Evolutionary conservation across 2,113 vertebrate species (phyloP), one percentile per base, ranked within the genome.

Genomic region (Elachura formosa): DNA sequence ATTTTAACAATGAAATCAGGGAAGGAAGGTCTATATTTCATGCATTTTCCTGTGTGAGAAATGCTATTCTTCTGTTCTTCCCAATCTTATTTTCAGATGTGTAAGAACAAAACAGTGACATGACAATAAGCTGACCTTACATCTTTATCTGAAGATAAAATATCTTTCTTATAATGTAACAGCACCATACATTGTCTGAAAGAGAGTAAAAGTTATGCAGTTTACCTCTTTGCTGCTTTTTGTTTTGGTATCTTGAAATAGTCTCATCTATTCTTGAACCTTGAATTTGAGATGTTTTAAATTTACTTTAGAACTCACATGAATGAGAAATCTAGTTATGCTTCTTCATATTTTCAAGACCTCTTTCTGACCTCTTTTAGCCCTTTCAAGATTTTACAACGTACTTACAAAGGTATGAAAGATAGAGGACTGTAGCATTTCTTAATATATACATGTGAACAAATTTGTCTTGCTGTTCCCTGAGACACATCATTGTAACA

Each of bases 391-490:
- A 22, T 43, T 68, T 63, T 68, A 5, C 9, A 83, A 76, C 14
- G 26, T 23, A 49, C 6, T 51, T 21, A 36, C 2, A 64, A 34
- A 0, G 1, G 3, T 55, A 25, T 49, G 62, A 77, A 67, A 49
- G 28, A 54, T 10, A 20, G 16, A 87, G 10, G 23, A 24, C 20
- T 56, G 28, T 51, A 64, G 34, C 21, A 1, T 66, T 86, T 93
- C 72, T 64, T 40, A 68, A 71, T 1, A 1, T 38, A 55, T 10
- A 73, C 0, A 7, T 25, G 10, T 3, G 6, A 29, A 76, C 6
- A 89, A 48, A 21, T 54, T 46, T 74, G 3, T 86, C 13, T 17
- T 74, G 9, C 3, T 69, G 5, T 4, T 75, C 9, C 23, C 15
- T 40, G 19, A 66, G 24, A 69, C 8, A 25, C 5, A 29, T 54